These are phyloP conservation scores for Morpho deidamia DNA, from an alignment of 2,888 invertebrate species.

Conservation along the genomic window DNA sequence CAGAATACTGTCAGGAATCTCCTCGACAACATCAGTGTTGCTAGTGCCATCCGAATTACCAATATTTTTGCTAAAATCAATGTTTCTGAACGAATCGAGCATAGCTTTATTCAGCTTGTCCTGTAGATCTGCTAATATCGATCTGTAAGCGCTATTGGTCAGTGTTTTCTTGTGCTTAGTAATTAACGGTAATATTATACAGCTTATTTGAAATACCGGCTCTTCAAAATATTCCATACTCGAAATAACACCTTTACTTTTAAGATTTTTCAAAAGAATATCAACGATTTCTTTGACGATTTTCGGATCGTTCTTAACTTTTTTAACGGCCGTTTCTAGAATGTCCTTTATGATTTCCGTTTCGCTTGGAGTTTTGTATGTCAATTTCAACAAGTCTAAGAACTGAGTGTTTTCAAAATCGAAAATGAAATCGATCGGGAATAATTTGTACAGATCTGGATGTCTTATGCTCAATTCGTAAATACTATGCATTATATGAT, in stretches of 20 bases:
- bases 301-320: conserved; percentile 55
- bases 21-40: conserved; percentile 46
- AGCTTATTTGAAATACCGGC: conserved; percentile 60
- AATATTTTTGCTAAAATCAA: conserved; percentile 45
- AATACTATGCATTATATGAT: conserved; percentile 47
- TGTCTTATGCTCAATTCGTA: conserved; percentile 58
- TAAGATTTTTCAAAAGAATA: conserved; percentile 44
- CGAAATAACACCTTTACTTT: conserved; percentile 31
- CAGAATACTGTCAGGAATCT: conserved; percentile 40
- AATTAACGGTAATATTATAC: conserved; percentile 56
- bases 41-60: conserved; percentile 32
- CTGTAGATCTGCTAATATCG: conserved; percentile 61
- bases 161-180: conserved; percentile 61
- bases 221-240: conserved; percentile 53
- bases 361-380: conserved; percentile 51
- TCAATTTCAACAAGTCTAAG: conserved; percentile 52
- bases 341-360: conserved; percentile 47
- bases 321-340: conserved; percentile 59
- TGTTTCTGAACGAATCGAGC: conserved; percentile 53
- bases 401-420: conserved; percentile 46
- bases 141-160: conserved; percentile 52
- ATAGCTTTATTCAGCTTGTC: conserved; percentile 57
- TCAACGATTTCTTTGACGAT: conserved; percentile 57
- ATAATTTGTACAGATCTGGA: conserved; percentile 64
- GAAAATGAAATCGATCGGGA: conserved; percentile 54